Percentiles rank a stretch among this genome's conserved stretches.
Conservation (phyloP, 2,888 invertebrate genomes). For the Macaria notata region DNA sequence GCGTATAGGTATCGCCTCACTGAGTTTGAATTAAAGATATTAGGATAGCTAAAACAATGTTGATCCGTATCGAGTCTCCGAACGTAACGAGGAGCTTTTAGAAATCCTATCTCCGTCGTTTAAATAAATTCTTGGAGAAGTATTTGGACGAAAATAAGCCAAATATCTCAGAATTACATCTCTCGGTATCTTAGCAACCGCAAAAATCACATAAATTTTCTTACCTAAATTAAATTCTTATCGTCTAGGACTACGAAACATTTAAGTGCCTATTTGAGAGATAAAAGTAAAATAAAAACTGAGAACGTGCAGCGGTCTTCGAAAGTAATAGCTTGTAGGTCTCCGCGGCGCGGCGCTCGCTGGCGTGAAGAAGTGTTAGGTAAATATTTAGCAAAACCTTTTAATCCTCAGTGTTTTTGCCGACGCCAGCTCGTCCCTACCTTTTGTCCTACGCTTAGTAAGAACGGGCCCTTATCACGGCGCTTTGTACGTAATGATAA, state of each 20-base stretch:
- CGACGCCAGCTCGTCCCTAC: constrained; percentile 37
- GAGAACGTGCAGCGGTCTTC: too few species aligned
- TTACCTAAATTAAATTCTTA: too few species aligned
- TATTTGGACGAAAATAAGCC: too few species aligned
- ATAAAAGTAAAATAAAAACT: neutral
- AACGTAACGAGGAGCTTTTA: constrained; percentile 5
- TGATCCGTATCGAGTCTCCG: constrained; percentile 19
- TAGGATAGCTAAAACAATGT: constrained; percentile 27
- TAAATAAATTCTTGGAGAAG: neutral
- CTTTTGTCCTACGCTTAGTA: constrained; percentile 59
- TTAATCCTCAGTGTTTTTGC: constrained; percentile 69
- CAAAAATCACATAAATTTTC: too few species aligned
- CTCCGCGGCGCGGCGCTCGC: constrained; percentile 38
- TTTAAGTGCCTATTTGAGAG: neutral
- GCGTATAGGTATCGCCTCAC: constrained; percentile 42
- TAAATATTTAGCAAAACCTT: constrained; percentile 68
- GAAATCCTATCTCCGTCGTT: constrained; percentile 1
- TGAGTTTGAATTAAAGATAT: constrained; percentile 42
- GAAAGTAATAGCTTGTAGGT: constrained; percentile 33
- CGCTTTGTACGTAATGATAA: constrained; percentile 65
- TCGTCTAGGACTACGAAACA: neutral
- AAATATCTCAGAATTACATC: too few species aligned
- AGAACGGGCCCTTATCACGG: constrained; percentile 58
- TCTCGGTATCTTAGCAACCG: too few species aligned
- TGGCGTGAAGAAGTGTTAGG: constrained; percentile 54